phyloP scores from a whole-genome alignment of 2,113 vertebrate genomes.

The Siniperca knerii region DNA sequence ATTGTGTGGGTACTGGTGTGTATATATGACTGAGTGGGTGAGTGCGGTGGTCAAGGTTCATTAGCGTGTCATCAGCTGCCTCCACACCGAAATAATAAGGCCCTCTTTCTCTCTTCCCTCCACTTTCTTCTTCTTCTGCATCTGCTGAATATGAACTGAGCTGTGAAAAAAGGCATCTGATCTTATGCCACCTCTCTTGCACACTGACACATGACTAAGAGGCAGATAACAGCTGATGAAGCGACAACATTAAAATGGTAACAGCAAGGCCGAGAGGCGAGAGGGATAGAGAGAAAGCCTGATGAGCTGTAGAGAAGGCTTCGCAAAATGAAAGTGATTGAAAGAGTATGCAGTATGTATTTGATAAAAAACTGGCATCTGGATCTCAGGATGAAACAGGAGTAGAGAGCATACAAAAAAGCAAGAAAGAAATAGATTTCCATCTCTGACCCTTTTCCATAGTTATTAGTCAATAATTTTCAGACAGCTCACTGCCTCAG shows the following conservation, averaged over 20 bases:
- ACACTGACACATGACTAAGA: constrained; percentile 65
- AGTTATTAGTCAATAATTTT: constrained; percentile 48
- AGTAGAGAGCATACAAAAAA: constrained; percentile 29
- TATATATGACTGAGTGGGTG: constrained; percentile 71
- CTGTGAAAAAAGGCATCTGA: constrained; percentile 63
- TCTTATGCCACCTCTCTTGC: constrained; percentile 64
- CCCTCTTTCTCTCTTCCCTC: constrained; percentile 59
- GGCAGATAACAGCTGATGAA: constrained; percentile 70
- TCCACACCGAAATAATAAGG: constrained; percentile 83
- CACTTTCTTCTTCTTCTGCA: constrained; percentile 18
- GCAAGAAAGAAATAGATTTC: constrained; percentile 47
- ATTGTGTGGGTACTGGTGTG: constrained; percentile 66
- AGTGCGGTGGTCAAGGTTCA: constrained; percentile 82
- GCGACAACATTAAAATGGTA: constrained; percentile 66
- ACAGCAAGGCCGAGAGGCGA: constrained; percentile 42
- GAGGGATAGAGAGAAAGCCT: constrained; percentile 14
- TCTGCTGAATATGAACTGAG: constrained; percentile 63
- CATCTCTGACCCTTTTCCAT: constrained; percentile 65
- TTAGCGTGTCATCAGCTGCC: constrained; percentile 84
- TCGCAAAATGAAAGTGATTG: constrained; percentile 9
- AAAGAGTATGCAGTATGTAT: constrained; percentile 23
- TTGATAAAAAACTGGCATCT: constrained; percentile 31
- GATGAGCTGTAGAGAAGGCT: constrained; percentile 47
- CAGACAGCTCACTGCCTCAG: constrained; percentile 29
- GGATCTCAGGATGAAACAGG: constrained; percentile 10